Evolutionary conservation across 2,888 invertebrate species (phyloP).

Genomic region (Fabriciana adippe): DNA sequence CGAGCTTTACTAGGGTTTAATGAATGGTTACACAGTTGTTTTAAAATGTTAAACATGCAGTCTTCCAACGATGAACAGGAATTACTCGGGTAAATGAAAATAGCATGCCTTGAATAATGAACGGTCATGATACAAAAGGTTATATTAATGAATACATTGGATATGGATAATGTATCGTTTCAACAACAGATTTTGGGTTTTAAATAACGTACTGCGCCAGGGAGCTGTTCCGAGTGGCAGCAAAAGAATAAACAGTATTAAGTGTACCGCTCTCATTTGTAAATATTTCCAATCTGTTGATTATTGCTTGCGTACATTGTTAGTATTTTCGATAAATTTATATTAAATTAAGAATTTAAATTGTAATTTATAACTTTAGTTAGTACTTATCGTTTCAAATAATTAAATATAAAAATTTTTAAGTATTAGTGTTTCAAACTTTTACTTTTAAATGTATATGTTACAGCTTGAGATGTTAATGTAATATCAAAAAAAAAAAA

Average conservation of each 20-base stretch:
- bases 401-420: too few species aligned
- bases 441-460: too few species aligned
- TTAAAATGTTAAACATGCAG: constrained; percentile 14
- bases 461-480: neutral
- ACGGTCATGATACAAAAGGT: constrained; percentile 12
- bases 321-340: too few species aligned
- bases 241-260: constrained; percentile 34
- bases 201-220: constrained; percentile 39
- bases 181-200: constrained; percentile 18
- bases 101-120: constrained; percentile 28
- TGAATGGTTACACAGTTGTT: constrained; percentile 4
- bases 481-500: neutral
- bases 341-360: too few species aligned
- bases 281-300: constrained; percentile 2
- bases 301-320: neutral
- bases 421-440: too few species aligned
- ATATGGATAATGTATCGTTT: constrained; percentile 26
- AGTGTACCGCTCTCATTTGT: neutral
- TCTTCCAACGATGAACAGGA: constrained; percentile 4
- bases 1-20: constrained; percentile 21
- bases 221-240: constrained; percentile 39
- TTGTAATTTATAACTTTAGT: too few species aligned
- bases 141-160: constrained; percentile 21
- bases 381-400: too few species aligned
- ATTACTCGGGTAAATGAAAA: constrained; percentile 12